These are phyloP conservation scores for Pterophyllum scalare DNA, from an alignment of 2,113 vertebrate species.

Conservation along the genomic window DNA sequence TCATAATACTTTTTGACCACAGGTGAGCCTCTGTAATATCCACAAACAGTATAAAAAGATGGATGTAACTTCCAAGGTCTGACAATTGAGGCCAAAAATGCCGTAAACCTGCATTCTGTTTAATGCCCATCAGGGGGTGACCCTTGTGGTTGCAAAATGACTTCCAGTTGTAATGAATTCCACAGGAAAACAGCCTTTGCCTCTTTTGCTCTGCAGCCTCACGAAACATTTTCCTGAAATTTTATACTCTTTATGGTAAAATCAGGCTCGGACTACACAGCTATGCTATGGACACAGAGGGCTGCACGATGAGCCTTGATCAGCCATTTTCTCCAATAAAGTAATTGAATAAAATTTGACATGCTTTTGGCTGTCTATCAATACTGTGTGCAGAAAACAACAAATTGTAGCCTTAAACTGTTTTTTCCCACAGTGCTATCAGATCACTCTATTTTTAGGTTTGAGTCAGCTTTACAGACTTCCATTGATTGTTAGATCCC, in stretches of 20 bases:
- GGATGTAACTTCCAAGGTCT: background rate
- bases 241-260: background rate
- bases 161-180: background rate
- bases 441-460: background rate
- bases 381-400: background rate
- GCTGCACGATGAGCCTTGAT: background rate
- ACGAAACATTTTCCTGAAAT: background rate
- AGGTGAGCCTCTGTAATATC: background rate
- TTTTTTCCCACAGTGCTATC: background rate
- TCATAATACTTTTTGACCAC: background rate
- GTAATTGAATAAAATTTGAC: background rate
- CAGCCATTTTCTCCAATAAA: background rate
- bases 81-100: background rate
- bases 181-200: background rate
- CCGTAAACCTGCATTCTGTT: background rate
- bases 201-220: accelerated
- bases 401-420: background rate
- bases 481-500: background rate
- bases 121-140: background rate
- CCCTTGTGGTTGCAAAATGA: background rate
- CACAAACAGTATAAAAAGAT: background rate
- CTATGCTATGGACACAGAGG: background rate
- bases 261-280: background rate
- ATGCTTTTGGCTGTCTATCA: background rate
- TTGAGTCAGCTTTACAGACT: background rate